These are phyloP conservation scores for Molothrus ater DNA, from an alignment of 2,797 vertebrate genomes.

Conservation along the genomic window DNA sequence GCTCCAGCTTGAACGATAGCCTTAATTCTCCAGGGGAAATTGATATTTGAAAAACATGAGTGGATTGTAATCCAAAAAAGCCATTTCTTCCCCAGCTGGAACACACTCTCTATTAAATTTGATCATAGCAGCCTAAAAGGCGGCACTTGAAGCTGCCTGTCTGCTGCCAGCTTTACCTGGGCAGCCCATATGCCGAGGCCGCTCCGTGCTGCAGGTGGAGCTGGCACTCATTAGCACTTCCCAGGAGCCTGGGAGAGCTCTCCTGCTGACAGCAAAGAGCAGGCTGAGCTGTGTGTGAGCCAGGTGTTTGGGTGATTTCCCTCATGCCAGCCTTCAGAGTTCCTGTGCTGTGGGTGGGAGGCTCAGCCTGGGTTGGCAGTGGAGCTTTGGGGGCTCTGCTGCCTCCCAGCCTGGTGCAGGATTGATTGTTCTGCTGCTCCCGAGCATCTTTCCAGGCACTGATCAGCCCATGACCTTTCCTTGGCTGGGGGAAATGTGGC, in stretches of 20 bases:
- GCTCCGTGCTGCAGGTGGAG: not conserved
- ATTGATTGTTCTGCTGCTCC: not conserved
- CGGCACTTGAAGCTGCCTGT: not conserved
- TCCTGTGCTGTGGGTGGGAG: not conserved
- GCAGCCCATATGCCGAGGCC: not conserved
- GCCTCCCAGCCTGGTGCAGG: not conserved
- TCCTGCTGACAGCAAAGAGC: not conserved
- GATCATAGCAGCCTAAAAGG: conserved; percentile 39
- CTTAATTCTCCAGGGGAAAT: conserved; percentile 48
- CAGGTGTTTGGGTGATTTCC: not conserved
- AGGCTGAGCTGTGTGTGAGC: not conserved
- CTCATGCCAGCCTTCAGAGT: not conserved
- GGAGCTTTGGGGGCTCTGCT: not conserved
- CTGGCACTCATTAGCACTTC: not conserved
- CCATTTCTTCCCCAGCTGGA: conserved; percentile 50
- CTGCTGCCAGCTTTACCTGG: conserved; percentile 9
- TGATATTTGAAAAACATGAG: conserved; percentile 49
- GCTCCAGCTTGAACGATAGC: not conserved
- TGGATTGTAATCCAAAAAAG: conserved; percentile 38
- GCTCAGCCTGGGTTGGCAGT: not conserved
- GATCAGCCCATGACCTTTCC: not conserved
- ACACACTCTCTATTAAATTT: conserved; percentile 14
- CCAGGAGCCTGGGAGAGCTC: not conserved
- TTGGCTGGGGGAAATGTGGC: not conserved
- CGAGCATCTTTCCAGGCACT: not conserved